phyloP scores from a whole-genome alignment of 2,888 invertebrate species.

The Mesorhabditis belari region DNA sequence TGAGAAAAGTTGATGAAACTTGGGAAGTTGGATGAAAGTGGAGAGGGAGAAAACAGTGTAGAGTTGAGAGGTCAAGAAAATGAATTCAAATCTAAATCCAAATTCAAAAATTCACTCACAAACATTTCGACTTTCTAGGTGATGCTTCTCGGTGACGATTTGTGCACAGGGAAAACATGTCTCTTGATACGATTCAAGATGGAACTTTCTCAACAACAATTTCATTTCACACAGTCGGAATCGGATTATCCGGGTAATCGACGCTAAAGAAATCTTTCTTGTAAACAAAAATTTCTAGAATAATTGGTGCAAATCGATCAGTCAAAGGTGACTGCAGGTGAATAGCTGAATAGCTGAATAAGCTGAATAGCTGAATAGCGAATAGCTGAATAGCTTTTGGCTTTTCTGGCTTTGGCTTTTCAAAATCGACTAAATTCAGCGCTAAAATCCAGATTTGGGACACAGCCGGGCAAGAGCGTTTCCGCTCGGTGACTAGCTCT shows the following conservation, averaged over 20 bases:
- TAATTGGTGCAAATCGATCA: constrained; percentile 60
- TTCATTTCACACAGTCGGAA: constrained; percentile 94
- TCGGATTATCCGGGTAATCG: constrained; percentile 89
- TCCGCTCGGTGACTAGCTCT: constrained; percentile 84
- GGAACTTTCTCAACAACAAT: constrained; percentile 83
- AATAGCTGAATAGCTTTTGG: background rate
- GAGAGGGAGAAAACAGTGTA: too few relatives aligned
- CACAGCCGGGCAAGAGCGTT: constrained; percentile 85
- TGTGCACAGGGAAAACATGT: constrained; percentile 93
- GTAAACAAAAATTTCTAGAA: constrained; percentile 67
- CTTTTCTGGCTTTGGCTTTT: background rate
- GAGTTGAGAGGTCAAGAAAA: too few relatives aligned
- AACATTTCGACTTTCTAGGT: constrained; percentile 62
- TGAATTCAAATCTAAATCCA: too few relatives aligned
- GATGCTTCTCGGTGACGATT: constrained; percentile 87
- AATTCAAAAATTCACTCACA: too few relatives aligned
- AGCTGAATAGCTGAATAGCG: background rate
- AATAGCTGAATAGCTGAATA: constrained; percentile 3
- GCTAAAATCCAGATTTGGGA: constrained; percentile 70
- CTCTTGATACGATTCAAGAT: constrained; percentile 85
- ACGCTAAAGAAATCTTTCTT: background rate
- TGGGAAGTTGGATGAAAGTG: too few relatives aligned
- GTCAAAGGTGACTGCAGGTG: constrained; percentile 72
- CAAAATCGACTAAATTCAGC: too few relatives aligned
- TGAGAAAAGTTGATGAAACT: too few relatives aligned